Conservation (phyloP, 2,113 vertebrate genomes). For the Xyliphius kryptos region DNA sequence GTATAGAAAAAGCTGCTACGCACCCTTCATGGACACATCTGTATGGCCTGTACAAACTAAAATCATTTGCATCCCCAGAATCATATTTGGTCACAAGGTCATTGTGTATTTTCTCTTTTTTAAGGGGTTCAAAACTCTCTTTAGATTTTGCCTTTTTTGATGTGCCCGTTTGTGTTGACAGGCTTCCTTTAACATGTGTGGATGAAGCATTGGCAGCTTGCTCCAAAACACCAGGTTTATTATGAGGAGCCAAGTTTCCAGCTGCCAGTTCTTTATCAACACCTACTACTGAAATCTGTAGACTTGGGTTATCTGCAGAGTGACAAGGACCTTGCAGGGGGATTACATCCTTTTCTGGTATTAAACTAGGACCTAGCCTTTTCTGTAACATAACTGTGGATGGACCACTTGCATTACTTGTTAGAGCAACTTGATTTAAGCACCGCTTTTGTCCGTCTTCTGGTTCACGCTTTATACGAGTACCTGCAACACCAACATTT, state of each 20-base stretch:
- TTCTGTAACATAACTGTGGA: background rate
- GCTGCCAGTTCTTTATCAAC: slow-evolving; percentile 9
- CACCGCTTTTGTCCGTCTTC: slow-evolving; percentile 9
- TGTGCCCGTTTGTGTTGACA: slow-evolving; percentile 55
- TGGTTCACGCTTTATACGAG: slow-evolving; percentile 5
- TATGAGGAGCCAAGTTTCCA: slow-evolving; percentile 5
- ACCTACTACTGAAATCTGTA: background rate
- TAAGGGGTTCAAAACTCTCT: slow-evolving; percentile 41
- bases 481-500: background rate
- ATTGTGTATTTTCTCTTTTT: slow-evolving; percentile 64
- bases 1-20: slow-evolving; percentile 92
- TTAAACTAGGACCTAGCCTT: background rate
- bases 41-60: slow-evolving; percentile 87
- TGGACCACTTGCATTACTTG: background rate
- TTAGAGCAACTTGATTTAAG: background rate
- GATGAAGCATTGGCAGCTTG: slow-evolving; percentile 45
- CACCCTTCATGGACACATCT: slow-evolving; percentile 94
- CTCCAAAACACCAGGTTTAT: slow-evolving; percentile 2
- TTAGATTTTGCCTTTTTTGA: slow-evolving; percentile 58
- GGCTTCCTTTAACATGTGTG: slow-evolving; percentile 35
- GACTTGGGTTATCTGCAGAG: background rate
- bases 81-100: slow-evolving; percentile 50
- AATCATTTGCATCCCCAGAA: slow-evolving; percentile 57
- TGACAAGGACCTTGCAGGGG: background rate
- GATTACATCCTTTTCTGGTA: slow-evolving; percentile 15